A percentile compares a stretch with the other conserved stretches of the same genome.
Conservation (phyloP, 2,888 invertebrate species). For the Lasiommata megera region DNA sequence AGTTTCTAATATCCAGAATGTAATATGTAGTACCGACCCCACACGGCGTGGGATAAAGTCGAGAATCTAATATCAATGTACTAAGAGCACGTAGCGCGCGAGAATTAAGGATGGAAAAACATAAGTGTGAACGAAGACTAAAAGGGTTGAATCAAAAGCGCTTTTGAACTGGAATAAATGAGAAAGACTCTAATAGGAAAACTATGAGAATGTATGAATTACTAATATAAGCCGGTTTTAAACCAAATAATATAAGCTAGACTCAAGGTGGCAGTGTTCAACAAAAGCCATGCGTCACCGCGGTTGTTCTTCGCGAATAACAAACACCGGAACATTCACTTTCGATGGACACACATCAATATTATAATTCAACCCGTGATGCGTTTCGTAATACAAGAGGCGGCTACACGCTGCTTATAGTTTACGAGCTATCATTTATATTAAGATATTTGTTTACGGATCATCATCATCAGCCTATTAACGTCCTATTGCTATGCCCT, state of each 20-base stretch:
- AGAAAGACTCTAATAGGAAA: neutral
- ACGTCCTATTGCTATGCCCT: no score
- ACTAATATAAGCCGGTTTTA: neutral
- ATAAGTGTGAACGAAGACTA: no score
- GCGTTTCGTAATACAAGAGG: constrained; percentile 4
- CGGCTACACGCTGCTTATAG: neutral
- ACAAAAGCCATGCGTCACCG: constrained; percentile 60
- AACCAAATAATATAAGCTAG: neutral
- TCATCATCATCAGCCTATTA: no score
- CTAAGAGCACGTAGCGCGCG: no score
- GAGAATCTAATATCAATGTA: no score
- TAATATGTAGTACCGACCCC: no score
- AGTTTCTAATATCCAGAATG: no score
- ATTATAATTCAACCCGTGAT: constrained; percentile 47
- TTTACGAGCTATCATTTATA: no score
- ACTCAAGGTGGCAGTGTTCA: constrained; percentile 37
- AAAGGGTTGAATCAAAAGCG: no score
- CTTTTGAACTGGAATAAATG: neutral
- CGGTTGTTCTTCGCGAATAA: constrained; percentile 58
- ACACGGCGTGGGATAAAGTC: no score
- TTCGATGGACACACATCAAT: constrained; percentile 61
- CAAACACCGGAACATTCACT: constrained; percentile 75
- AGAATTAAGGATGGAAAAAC: no score
- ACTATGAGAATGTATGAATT: neutral
- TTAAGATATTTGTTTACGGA: no score